Conservation (phyloP, 2,113 vertebrate genomes). For the Microtus montanus region DNA sequence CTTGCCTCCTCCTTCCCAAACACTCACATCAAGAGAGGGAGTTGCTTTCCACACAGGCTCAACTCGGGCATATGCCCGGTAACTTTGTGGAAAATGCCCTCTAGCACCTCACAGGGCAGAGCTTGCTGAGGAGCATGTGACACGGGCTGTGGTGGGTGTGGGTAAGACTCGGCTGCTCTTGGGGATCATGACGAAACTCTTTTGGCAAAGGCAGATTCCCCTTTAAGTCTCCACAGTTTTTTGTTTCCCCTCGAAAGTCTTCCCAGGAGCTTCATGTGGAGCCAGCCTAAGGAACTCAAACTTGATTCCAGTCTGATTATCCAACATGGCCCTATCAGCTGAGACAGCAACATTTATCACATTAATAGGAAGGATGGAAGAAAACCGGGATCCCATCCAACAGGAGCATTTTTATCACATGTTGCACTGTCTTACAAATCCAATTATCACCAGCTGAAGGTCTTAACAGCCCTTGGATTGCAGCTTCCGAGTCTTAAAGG, state of each 20-base stretch:
- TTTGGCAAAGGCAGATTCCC: neutral
- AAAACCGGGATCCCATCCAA: conserved; percentile 87
- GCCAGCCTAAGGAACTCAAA: conserved; percentile 82
- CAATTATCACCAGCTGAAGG: conserved; percentile 88
- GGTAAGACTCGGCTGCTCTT: neutral
- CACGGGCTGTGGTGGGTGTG: fast-evolving
- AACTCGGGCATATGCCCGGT: neutral
- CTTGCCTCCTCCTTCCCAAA: conserved; percentile 52
- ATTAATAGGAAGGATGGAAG: conserved; percentile 88
- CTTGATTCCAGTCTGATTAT: conserved; percentile 87
- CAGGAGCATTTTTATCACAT: conserved; percentile 86
- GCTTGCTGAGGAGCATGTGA: neutral
- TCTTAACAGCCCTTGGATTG: conserved; percentile 84
- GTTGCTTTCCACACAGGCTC: neutral
- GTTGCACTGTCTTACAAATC: conserved; percentile 89
- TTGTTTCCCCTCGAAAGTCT: conserved; percentile 26
- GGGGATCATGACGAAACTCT: neutral
- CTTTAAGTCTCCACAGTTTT: conserved; percentile 39
- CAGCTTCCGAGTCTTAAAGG: conserved; percentile 84
- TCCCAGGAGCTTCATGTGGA: conserved; percentile 66
- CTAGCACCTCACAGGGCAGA: fast-evolving
- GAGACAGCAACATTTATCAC: conserved; percentile 89
- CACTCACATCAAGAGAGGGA: neutral
- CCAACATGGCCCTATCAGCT: conserved; percentile 86
- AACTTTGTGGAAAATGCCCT: too few species aligned